A percentile compares a stretch with the other conserved stretches of the same genome.
phyloP scores from a whole-genome alignment of 2,113 vertebrate species.

The Mastomys natalensis region DNA sequence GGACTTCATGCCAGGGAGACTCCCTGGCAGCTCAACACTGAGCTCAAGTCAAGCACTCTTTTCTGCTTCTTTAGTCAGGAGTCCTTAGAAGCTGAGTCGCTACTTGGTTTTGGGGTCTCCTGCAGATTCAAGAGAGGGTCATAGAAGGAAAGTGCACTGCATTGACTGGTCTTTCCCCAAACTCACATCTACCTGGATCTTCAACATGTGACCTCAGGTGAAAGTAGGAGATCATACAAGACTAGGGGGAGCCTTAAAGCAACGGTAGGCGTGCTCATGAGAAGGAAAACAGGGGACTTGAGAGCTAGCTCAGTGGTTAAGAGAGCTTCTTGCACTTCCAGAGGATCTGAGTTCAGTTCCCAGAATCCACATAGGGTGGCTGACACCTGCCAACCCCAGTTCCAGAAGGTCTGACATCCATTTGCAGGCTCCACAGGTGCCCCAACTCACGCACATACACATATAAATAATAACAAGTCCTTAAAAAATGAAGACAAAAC shows the following conservation, averaged over 20 bases:
- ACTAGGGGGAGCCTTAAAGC: not conserved
- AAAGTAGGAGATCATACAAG: not conserved
- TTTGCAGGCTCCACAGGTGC: not conserved
- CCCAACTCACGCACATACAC: not conserved
- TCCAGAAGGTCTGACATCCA: not conserved
- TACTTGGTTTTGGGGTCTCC: not conserved
- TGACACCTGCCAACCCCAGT: not conserved
- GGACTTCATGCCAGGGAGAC: not conserved
- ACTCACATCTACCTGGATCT: not conserved
- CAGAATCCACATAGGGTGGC: not conserved
- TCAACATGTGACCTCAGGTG: not conserved
- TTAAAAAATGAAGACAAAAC: constrained; percentile 33
- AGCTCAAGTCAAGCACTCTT: not conserved
- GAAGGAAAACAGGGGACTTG: not conserved
- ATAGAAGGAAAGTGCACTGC: not conserved
- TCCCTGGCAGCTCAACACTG: not conserved
- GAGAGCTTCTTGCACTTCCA: not conserved
- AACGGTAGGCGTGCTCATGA: not conserved
- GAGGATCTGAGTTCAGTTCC: not conserved
- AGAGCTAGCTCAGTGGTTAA: not conserved
- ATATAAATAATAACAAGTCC: not conserved
- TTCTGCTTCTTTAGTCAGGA: not conserved
- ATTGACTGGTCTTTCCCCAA: not conserved
- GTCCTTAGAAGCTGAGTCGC: not conserved
- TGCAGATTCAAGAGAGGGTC: constrained; percentile 7